Conservation (phyloP, 2,113 vertebrate species). For the Rattus rattus region DNA sequence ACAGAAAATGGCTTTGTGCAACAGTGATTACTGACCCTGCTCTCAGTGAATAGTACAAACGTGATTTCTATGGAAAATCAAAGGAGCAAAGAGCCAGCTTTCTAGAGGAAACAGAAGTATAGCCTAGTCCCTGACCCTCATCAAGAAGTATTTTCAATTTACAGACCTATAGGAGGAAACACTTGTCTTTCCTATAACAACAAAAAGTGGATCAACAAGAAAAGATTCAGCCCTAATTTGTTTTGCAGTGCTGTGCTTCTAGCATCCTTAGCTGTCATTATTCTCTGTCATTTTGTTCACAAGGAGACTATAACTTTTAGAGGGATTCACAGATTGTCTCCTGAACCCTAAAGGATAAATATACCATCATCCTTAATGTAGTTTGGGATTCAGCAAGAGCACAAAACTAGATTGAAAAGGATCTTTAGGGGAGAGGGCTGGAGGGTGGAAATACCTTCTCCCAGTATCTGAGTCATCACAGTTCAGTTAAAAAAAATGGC, state of each 20-base stretch:
- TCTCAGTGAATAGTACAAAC: conserved; percentile 23
- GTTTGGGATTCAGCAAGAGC: background rate
- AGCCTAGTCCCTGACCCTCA: background rate
- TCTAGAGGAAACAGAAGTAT: background rate
- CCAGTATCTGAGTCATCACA: background rate
- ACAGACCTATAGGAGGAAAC: background rate
- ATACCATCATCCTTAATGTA: background rate
- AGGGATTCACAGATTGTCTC: background rate
- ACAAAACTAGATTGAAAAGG: conserved; percentile 8
- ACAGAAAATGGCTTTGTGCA: background rate
- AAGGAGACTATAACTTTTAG: background rate
- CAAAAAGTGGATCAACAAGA: background rate
- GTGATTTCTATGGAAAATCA: background rate
- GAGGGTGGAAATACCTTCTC: conserved; percentile 22
- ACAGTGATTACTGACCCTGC: background rate
- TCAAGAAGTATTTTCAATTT: conserved; percentile 25
- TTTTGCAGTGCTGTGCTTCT: conserved; percentile 18
- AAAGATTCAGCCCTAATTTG: background rate
- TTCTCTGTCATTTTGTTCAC: background rate
- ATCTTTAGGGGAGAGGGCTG: background rate
- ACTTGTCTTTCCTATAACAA: background rate
- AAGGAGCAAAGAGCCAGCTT: background rate
- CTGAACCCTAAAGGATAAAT: background rate
- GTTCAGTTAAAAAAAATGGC: conserved; percentile 30
- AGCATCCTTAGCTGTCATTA: background rate